Conservation (phyloP, 23 tunicate species). For the Trididemnum nubilum region DNA sequence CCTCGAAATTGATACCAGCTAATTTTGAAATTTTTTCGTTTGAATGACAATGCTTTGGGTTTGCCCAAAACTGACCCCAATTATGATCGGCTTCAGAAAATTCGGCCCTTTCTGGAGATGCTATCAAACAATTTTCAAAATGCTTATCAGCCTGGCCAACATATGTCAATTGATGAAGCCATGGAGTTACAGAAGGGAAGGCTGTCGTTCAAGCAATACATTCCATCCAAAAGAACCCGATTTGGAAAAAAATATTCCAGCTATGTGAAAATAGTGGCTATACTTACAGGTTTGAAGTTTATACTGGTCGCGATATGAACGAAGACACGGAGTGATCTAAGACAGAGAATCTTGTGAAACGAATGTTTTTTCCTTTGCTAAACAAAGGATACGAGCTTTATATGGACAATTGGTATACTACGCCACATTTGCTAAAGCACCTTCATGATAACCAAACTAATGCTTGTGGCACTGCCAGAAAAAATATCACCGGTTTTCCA, state of each 20-base stretch:
- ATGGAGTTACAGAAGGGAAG: conserved; percentile 1
- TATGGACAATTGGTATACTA: conserved; percentile 4
- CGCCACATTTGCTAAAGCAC: conserved; percentile 5
- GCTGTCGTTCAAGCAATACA: conserved; percentile 21
- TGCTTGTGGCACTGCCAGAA: conserved; percentile 16
- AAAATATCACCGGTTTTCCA: conserved; percentile 22
- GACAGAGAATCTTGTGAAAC: conserved; percentile 16
- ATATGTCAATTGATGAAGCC: conserved; percentile 10
- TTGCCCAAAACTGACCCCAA: conserved; percentile 8
- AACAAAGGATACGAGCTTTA: conserved; percentile 29
- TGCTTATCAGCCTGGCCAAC: conserved; percentile 7
- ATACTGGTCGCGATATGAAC: conserved; percentile 3
- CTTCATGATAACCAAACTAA: conserved; percentile 5
- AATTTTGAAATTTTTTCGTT: conserved; percentile 1
- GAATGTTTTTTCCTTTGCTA: conserved; percentile 11
- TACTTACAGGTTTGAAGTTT: conserved; percentile 27
- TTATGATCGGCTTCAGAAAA: background rate
- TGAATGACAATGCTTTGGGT: conserved; percentile 10
- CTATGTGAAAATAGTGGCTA: conserved; percentile 9
- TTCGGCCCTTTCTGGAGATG: background rate
- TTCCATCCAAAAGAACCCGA: conserved; percentile 6
- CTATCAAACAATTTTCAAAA: background rate
- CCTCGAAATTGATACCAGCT: conserved; percentile 8
- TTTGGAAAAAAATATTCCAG: conserved; percentile 20
- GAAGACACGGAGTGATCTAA: conserved; percentile 16